Conservation (phyloP, 2,888 invertebrate genomes). For the Pollenia griseotomentosa region DNA sequence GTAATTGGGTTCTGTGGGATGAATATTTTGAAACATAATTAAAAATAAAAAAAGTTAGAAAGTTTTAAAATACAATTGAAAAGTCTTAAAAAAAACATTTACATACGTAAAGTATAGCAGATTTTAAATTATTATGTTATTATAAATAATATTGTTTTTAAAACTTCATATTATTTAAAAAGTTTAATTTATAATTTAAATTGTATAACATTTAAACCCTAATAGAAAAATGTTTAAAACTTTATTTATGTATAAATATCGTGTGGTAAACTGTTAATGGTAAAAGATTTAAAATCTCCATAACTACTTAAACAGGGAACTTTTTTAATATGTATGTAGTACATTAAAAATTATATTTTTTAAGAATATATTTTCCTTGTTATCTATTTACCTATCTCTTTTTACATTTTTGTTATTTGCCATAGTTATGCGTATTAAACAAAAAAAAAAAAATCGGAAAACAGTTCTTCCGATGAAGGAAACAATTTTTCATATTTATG, state of each 20-base stretch:
- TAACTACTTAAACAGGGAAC: neutral
- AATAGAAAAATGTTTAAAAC: slow-evolving; percentile 21
- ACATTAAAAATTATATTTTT: slow-evolving; percentile 50
- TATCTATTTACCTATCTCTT: neutral
- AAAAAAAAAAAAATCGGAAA: neutral
- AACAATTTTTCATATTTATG: too few relatives aligned
- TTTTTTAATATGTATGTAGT: slow-evolving; percentile 34
- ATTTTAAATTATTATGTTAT: slow-evolving; percentile 67
- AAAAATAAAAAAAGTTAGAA: neutral
- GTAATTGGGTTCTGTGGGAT: too few relatives aligned
- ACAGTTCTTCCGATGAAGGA: neutral
- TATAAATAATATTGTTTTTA: slow-evolving; percentile 33
- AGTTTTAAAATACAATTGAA: slow-evolving; percentile 4
- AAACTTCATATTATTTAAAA: slow-evolving; percentile 42
- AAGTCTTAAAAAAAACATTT: too few relatives aligned
- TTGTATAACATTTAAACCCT: slow-evolving; percentile 4
- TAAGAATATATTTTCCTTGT: neutral
- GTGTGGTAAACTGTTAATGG: slow-evolving; percentile 26
- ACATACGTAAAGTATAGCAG: slow-evolving; percentile 6
- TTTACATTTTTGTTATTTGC: slow-evolving; percentile 42
- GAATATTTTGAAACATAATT: too few relatives aligned
- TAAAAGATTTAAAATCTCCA: neutral
- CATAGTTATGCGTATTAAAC: slow-evolving; percentile 61
- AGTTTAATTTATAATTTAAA: slow-evolving; percentile 27
- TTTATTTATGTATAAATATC: slow-evolving; percentile 11